Conservation (phyloP, 2,797 vertebrate species). For the Scolopax bukidnonensis region DNA sequence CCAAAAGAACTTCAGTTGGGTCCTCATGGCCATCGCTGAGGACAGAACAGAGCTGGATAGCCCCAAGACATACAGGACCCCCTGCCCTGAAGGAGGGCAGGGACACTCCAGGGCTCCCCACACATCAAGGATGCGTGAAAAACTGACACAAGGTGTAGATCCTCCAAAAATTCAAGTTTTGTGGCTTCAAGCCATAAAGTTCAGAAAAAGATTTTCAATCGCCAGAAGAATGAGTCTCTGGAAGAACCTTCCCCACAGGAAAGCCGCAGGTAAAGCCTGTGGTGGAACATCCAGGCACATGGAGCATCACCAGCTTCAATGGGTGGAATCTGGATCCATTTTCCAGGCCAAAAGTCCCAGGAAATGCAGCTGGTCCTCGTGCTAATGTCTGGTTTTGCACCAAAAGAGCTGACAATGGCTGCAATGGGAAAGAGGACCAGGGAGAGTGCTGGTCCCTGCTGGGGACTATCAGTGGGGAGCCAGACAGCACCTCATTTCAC, state of each 20-base stretch:
- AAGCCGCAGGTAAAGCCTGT: rapidly evolving
- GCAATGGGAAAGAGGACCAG: background rate
- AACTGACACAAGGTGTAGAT: rapidly evolving
- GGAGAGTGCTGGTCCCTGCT: background rate
- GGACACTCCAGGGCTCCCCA: background rate
- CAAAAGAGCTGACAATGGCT: background rate
- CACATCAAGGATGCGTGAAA: rapidly evolving
- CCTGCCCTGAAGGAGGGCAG: rapidly evolving
- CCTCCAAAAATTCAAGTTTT: background rate
- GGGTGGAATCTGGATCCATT: rapidly evolving
- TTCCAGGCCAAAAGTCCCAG: background rate
- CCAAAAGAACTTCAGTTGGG: rapidly evolving
- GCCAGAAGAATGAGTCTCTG: background rate
- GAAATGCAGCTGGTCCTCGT: background rate
- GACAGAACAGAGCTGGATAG: background rate
- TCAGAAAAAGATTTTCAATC: rapidly evolving
- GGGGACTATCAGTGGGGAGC: rapidly evolving
- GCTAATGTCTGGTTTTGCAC: background rate
- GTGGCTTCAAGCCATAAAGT: background rate
- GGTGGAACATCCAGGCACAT: background rate
- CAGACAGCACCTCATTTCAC: rapidly evolving
- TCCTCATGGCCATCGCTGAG: rapidly evolving
- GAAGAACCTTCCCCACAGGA: background rate
- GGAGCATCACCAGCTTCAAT: background rate
- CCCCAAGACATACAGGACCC: background rate